Conservation (phyloP, 2,888 invertebrate genomes). For the Acleris cristana region DNA sequence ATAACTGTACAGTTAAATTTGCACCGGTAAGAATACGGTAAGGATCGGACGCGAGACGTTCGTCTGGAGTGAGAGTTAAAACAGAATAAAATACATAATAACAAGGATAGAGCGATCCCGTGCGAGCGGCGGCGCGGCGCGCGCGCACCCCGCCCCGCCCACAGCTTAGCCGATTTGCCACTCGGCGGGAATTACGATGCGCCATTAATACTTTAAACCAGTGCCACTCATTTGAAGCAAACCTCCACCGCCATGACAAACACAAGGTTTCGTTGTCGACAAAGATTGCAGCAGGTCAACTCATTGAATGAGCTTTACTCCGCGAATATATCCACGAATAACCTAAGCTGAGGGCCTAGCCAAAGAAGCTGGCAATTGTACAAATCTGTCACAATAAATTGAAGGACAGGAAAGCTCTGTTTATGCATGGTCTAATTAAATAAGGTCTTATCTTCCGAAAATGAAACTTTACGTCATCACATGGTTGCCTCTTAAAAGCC, state of each 20-base stretch:
- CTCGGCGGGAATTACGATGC: slow-evolving; percentile 44
- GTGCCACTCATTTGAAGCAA: slow-evolving; percentile 31
- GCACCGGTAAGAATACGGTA: slow-evolving; percentile 50
- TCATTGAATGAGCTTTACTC: too few species aligned
- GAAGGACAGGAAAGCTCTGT: too few species aligned
- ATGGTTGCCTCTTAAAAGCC: too few species aligned
- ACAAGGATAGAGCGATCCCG: slow-evolving; percentile 60
- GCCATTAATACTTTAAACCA: slow-evolving; percentile 44
- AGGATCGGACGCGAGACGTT: slow-evolving; percentile 61
- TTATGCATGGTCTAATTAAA: too few species aligned
- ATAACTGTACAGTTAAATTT: slow-evolving; percentile 53
- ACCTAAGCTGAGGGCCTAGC: too few species aligned
- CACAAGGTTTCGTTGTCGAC: background rate
- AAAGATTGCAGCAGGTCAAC: too few species aligned
- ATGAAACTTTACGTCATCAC: too few species aligned
- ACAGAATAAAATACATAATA: slow-evolving; percentile 72
- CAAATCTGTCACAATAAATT: too few species aligned
- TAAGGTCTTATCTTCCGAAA: too few species aligned
- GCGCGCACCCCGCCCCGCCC: slow-evolving; percentile 56
- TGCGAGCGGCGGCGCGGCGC: slow-evolving; percentile 42
- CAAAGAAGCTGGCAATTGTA: too few species aligned
- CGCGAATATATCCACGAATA: too few species aligned
- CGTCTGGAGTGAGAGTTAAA: slow-evolving; percentile 68
- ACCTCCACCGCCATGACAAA: slow-evolving; percentile 1
- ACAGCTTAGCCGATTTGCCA: slow-evolving; percentile 57